These are phyloP conservation scores for Seira ritae DNA, from an alignment of 2,888 invertebrate species.

Conservation along the genomic window DNA sequence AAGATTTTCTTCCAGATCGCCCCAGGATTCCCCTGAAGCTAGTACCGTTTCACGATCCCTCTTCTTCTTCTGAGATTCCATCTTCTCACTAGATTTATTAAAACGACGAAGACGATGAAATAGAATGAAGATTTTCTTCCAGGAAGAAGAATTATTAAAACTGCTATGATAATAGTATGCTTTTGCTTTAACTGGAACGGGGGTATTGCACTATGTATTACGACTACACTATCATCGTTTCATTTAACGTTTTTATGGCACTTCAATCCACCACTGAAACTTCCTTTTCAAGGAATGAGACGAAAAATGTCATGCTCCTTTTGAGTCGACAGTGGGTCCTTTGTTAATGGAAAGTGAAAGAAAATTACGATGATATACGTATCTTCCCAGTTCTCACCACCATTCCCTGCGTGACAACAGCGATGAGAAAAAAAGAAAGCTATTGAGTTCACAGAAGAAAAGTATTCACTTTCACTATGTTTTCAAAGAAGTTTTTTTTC, in stretches of 20 bases:
- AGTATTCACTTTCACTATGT: conserved; percentile 11
- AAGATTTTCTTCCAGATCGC: too few species aligned
- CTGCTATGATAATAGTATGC: too few species aligned
- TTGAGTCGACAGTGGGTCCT: not conserved
- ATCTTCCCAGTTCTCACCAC: not conserved
- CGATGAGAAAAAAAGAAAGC: not conserved
- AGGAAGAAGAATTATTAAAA: too few species aligned
- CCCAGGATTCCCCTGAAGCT: not conserved
- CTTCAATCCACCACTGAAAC: not conserved
- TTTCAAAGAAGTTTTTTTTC: conserved; percentile 2
- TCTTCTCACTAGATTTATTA: too few species aligned
- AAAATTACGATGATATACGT: not conserved
- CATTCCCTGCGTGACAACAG: not conserved
- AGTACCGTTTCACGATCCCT: too few species aligned
- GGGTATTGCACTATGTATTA: too few species aligned
- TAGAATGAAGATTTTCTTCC: too few species aligned
- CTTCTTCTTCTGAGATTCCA: too few species aligned
- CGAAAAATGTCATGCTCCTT: not conserved
- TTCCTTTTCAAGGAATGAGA: not conserved
- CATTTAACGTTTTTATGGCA: not conserved
- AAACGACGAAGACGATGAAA: too few species aligned
- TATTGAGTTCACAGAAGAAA: not conserved
- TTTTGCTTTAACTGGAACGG: too few species aligned
- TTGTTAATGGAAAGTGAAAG: not conserved
- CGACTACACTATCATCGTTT: not conserved